These are phyloP conservation scores for Littorina saxatilis DNA, from an alignment of 1,140 invertebrate species.

Conservation along the genomic window DNA sequence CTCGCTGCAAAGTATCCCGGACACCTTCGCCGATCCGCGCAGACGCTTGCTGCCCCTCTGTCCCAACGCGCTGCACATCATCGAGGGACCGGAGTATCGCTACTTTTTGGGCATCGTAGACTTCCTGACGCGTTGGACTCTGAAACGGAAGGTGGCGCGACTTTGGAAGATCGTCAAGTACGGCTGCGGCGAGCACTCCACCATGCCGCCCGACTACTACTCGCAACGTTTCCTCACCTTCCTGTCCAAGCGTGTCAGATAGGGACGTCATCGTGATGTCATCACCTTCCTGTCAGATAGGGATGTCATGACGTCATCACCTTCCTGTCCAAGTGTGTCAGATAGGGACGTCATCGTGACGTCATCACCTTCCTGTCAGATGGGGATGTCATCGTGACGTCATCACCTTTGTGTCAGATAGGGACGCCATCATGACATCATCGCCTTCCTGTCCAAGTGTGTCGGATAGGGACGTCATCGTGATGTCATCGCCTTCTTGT, in stretches of 20 bases:
- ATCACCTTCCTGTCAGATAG: no score
- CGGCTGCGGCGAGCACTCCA: conserved; percentile 56
- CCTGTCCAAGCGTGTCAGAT: conserved; percentile 47
- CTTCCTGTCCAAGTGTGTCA: no score
- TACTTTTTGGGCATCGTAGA: conserved; percentile 63
- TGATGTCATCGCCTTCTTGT: no score
- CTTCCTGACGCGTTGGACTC: conserved; percentile 59
- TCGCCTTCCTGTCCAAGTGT: no score
- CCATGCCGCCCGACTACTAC: conserved; percentile 54
- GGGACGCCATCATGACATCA: no score
- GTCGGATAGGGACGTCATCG: no score
- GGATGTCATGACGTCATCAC: no score
- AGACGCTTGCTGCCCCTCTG: conserved; percentile 56
- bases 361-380: no score
- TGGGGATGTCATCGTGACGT: no score
- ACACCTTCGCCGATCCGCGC: background rate
- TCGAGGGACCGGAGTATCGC: conserved; percentile 54
- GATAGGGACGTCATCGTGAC: no score
- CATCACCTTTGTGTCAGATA: no score
- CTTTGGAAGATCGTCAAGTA: conserved; percentile 57
- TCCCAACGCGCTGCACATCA: conserved; percentile 59
- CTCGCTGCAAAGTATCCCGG: background rate
- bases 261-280: no score
- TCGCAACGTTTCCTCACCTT: conserved; percentile 53
- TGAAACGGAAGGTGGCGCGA: conserved; percentile 47